Conservation (phyloP, 2,113 vertebrate species). For the Aplodontia rufa region DNA sequence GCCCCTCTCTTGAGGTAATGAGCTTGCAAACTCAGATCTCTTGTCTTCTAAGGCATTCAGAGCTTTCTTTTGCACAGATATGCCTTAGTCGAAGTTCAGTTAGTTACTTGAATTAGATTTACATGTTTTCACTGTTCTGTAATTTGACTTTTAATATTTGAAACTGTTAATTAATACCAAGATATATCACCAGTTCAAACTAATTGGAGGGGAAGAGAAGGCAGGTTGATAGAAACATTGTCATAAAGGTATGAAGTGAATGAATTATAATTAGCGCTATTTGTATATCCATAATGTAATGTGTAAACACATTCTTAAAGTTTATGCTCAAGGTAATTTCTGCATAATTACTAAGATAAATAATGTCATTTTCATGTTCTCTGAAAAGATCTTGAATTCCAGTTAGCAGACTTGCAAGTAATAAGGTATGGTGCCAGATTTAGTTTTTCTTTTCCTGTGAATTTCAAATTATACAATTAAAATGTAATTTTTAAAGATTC, state of each 20-base stretch:
- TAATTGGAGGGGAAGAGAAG: neutral
- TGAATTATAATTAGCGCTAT: neutral
- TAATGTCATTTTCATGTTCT: neutral
- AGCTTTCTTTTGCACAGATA: neutral
- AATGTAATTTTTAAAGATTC: neutral
- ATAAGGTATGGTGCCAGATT: neutral
- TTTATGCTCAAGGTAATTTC: neutral
- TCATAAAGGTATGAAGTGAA: neutral
- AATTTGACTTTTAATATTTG: neutral
- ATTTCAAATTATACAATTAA: conserved; percentile 30
- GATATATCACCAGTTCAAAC: neutral
- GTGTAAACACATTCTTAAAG: neutral
- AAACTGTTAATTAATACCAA: conserved; percentile 27
- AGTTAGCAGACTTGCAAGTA: neutral
- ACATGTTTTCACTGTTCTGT: neutral
- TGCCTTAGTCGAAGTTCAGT: neutral
- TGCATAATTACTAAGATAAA: neutral
- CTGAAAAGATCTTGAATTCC: conserved; percentile 22
- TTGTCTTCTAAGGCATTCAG: neutral
- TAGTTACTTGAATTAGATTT: conserved; percentile 12
- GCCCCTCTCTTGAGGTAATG: neutral
- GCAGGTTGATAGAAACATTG: neutral
- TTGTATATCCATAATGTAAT: neutral
- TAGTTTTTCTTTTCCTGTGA: neutral
- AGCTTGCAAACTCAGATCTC: neutral